These are phyloP conservation scores for Trachythela sp. DNA, from an alignment of 64 coral and sea anemone species.

Conservation along the genomic window DNA sequence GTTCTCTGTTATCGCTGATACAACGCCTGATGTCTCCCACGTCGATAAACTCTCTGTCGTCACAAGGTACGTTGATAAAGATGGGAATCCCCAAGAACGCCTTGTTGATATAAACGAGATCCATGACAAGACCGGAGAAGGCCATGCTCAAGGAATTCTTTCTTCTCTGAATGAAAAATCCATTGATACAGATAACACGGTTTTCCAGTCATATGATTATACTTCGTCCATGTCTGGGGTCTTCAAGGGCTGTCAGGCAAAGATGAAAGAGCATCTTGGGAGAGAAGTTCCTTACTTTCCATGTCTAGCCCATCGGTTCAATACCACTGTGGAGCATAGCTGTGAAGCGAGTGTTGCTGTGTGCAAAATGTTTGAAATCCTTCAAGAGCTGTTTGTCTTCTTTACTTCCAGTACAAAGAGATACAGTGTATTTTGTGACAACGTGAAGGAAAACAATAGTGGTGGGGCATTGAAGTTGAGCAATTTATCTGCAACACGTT, in stretches of 20 bases:
- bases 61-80: background rate
- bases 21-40: background rate
- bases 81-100: background rate
- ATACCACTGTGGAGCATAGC: background rate
- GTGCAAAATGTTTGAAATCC: background rate
- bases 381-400: background rate
- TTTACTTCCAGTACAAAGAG: background rate
- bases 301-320: background rate
- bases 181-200: background rate
- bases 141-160: background rate
- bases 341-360: too few relatives aligned
- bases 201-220: slow-evolving; percentile 21
- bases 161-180: background rate
- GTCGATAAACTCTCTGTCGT: background rate
- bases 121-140: background rate
- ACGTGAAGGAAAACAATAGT: background rate
- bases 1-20: background rate
- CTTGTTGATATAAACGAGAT: background rate
- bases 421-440: background rate
- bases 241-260: background rate
- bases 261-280: background rate
- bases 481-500: background rate
- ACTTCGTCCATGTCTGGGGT: too few relatives aligned
- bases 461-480: background rate
- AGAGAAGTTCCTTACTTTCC: background rate